phyloP scores from a whole-genome alignment of 2,888 invertebrate genomes.

The Coelinius sp. region DNA sequence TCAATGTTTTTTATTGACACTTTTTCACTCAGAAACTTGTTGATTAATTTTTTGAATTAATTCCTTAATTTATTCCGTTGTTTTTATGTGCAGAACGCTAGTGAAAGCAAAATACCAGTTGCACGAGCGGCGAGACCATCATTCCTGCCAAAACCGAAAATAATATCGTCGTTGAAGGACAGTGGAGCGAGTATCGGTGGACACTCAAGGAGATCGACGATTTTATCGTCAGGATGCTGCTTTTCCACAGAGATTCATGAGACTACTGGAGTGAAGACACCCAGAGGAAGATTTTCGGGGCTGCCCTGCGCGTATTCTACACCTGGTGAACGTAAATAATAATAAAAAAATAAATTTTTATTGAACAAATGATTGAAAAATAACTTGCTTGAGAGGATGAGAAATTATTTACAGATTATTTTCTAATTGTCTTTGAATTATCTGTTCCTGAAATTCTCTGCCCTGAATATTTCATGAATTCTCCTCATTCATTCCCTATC shows the following conservation, averaged over 20 bases:
- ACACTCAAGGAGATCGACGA: constrained; percentile 41
- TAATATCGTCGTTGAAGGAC: constrained; percentile 50
- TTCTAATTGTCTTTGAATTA: neutral
- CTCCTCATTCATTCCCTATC: no score
- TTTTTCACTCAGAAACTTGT: neutral
- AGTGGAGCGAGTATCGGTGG: constrained; percentile 32
- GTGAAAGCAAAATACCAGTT: constrained; percentile 65
- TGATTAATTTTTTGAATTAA: neutral
- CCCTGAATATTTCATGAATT: no score
- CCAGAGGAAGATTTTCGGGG: constrained; percentile 36
- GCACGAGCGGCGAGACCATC: constrained; percentile 61
- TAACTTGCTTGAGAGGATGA: no score
- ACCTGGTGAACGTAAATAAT: constrained; percentile 41
- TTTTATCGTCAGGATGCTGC: constrained; percentile 42
- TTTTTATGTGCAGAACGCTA: constrained; percentile 59
- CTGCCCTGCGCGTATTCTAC: constrained; percentile 38
- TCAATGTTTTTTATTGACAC: neutral
- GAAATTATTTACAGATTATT: no score
- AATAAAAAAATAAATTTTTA: no score
- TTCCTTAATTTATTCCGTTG: constrained; percentile 1
- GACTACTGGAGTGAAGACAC: constrained; percentile 34
- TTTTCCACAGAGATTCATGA: constrained; percentile 41
- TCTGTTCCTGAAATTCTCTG: no score
- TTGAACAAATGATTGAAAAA: no score
- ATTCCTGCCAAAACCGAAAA: constrained; percentile 61